Percentiles rank a stretch among this genome's conserved stretches.
These are phyloP conservation scores for Serilophus lunatus DNA, from an alignment of 2,113 vertebrate genomes.

Conservation along the genomic window DNA sequence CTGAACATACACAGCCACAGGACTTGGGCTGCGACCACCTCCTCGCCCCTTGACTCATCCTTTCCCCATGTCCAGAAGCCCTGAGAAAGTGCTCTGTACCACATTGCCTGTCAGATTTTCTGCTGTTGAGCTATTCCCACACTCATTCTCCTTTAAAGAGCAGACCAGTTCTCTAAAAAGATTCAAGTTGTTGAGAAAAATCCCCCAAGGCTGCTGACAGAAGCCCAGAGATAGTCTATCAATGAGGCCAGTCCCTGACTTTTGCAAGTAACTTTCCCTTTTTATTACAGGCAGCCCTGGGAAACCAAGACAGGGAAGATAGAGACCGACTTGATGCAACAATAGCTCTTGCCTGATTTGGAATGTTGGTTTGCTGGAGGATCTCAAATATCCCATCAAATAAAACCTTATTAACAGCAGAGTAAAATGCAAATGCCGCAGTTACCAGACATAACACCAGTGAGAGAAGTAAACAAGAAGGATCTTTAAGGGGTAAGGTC, in stretches of 20 bases:
- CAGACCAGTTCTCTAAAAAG: background rate
- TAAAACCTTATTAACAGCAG: background rate
- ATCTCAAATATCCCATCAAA: conserved; percentile 3
- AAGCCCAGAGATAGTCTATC: background rate
- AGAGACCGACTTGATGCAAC: background rate
- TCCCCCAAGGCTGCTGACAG: background rate
- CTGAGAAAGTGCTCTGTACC: background rate
- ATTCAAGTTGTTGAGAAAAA: background rate
- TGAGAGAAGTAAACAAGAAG: background rate
- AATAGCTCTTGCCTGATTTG: background rate
- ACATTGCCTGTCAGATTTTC: background rate
- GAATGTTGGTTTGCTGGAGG: background rate
- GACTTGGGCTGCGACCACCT: accelerated
- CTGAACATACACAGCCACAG: accelerated
- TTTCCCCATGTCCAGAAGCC: background rate
- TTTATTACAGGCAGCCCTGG: background rate
- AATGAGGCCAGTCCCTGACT: background rate
- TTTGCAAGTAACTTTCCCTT: background rate
- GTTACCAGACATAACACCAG: background rate
- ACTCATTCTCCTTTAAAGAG: background rate
- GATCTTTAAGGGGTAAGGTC: background rate
- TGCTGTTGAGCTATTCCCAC: background rate
- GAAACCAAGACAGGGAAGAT: background rate
- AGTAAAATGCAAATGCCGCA: background rate
- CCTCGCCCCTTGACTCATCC: background rate